Evolutionary conservation across 2,888 invertebrate genomes (phyloP), one percentile per base, ranked within the genome.

Genomic region (Ferdinandea cuprea): DNA sequence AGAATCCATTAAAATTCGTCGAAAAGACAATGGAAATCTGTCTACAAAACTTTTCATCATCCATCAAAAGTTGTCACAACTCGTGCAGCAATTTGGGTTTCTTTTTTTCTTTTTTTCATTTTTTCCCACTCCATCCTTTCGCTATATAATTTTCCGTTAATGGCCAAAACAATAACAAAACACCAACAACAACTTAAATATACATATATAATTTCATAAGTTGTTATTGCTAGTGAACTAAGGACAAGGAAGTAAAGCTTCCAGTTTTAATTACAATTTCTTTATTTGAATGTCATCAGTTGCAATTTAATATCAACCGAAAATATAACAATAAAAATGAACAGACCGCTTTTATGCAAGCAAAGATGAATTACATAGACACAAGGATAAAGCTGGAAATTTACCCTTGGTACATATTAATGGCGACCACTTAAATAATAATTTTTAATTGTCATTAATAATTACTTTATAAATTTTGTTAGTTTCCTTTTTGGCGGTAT

Each of bases 381-480:
- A 30, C 6, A n/a, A 3, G 6, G 9, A 48, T 35, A 35, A 21
- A 25, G 25, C 2, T 13, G 17, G 8, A 17, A 40, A 28, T 21
- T 37, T 28, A 9, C 17, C 30, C 50, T 21, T 28, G n/a, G 25
- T 9, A 17, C 5, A 54, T 54, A 42, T 54, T 63, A 56, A 54
- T 63, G 73, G 63, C 25, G 25, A 19, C 25, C 19, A 56, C 46
- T 54, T 73, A 46, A 56, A 58, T 65, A 74, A 74, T 74, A 65
- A 74, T 74, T 74, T 74, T 66, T 66, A 74, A 74, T 65, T 56
- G 74, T 30, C 46, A 73, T 65, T 65, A 73, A 65, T 73, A 56
- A 65, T 56, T 73, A 65, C 56, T 66, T 61, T 48, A 48, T 44
- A 40, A 15, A 48, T 66, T 65, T 42, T 54, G 13, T 21, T 65